phyloP scores from a whole-genome alignment of 2,113 vertebrate species.

The Bufo bufo region DNA sequence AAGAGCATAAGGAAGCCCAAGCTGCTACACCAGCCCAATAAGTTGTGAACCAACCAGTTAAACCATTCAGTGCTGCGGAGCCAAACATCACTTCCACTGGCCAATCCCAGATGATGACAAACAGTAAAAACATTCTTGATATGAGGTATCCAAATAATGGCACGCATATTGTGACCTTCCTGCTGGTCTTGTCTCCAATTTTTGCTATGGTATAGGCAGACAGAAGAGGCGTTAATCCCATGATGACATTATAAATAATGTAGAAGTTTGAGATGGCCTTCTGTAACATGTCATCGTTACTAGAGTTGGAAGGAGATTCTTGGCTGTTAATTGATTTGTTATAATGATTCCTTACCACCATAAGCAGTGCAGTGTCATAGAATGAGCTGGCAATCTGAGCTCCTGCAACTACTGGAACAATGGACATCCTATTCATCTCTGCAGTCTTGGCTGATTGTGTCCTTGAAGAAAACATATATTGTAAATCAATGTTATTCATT shows the following conservation, averaged over 20 bases:
- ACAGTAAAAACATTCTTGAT: slow-evolving; percentile 76
- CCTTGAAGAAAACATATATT: not conserved
- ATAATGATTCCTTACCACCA: slow-evolving; percentile 81
- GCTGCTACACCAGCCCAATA: slow-evolving; percentile 88
- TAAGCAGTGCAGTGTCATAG: slow-evolving; percentile 84
- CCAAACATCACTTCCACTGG: slow-evolving; percentile 82
- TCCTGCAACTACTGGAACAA: slow-evolving; percentile 75
- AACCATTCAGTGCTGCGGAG: slow-evolving; percentile 78
- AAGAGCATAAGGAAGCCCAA: slow-evolving; percentile 79
- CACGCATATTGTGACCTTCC: slow-evolving; percentile 79
- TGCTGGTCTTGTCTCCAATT: slow-evolving; percentile 80
- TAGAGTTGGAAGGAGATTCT: not conserved
- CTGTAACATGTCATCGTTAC: slow-evolving; percentile 74
- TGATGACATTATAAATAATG: slow-evolving; percentile 83
- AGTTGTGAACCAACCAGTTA: slow-evolving; percentile 81
- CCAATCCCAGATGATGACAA: slow-evolving; percentile 77
- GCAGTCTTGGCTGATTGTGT: not conserved
- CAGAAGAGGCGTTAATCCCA: slow-evolving; percentile 78
- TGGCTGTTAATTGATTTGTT: slow-evolving; percentile 47
- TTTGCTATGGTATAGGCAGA: slow-evolving; percentile 81
- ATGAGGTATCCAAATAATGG: slow-evolving; percentile 84
- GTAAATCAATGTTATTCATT: no score
- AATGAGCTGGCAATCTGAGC: slow-evolving; percentile 83
- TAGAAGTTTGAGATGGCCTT: slow-evolving; percentile 86
- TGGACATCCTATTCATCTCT: slow-evolving; percentile 65